Conservation (phyloP, 1,140 invertebrate species). For the Sinella curviseta region DNA sequence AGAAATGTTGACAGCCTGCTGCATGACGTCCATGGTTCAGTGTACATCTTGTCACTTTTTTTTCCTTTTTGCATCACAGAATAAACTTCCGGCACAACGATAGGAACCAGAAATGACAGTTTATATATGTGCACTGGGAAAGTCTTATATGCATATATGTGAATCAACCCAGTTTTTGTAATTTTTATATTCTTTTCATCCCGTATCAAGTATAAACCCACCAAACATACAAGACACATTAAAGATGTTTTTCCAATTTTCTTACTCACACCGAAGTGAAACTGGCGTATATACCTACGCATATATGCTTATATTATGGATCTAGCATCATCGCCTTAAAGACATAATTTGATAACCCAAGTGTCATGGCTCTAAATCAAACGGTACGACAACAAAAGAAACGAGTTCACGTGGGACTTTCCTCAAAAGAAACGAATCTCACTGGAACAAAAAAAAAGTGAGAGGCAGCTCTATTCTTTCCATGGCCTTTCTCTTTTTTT, state of each 20-base stretch:
- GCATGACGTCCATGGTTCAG: no score
- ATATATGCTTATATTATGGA: neutral
- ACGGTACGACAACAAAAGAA: conserved; percentile 13
- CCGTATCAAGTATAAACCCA: no score
- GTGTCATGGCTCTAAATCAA: conserved; percentile 14
- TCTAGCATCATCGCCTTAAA: neutral
- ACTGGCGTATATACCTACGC: no score
- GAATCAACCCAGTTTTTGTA: no score
- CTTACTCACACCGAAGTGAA: neutral
- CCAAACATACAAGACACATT: neutral
- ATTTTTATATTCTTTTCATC: no score
- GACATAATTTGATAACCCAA: conserved; percentile 18
- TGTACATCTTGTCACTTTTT: no score
- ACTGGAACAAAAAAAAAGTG: neutral
- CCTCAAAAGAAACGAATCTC: conserved; percentile 11
- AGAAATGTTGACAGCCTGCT: no score
- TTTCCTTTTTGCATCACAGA: no score
- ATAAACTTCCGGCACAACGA: no score
- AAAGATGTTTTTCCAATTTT: neutral
- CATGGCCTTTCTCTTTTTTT: neutral
- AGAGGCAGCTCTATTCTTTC: neutral
- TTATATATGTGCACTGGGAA: no score
- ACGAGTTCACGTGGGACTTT: neutral
- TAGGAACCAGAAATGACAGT: no score
- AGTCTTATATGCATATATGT: no score